Base-by-base conservation (phyloP, 2,888 invertebrate species). In the Auanema freiburgensis region DNA sequence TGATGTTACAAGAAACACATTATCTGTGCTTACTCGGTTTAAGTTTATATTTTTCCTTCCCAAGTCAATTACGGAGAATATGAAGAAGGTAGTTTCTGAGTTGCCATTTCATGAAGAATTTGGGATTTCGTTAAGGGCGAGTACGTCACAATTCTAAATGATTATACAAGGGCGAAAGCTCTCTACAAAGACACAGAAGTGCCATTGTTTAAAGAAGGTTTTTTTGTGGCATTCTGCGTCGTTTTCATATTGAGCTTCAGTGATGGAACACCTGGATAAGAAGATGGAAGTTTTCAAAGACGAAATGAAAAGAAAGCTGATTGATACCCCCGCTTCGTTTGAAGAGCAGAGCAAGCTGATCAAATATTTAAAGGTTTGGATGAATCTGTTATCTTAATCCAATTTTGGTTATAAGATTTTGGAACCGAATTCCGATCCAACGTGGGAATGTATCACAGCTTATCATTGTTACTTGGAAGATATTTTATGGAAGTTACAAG, bases 61-160 rank as follows among this genome's bases (percentile, higher is more conserved):
- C 0, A 91, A 92, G 43, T 91, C 91, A 53, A 95, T 98, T 55
- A 94, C 96, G 81, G 90, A 90, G 75, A 95, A 94, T 80, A 92
- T 97, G 67, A 89, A 91, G 77, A 91, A 91, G 83, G 87, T 64
- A 23, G 23, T 14, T 55, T 21, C n/a, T 59, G 12, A 18, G 54
- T 14, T 24, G 14, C 4, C 8, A 33, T 40, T 4, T 5, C 21
- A 52, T 8, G 21, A n/a, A 5, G 2, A 52, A 18, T 3, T 18
- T 21, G 4, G 10, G 10, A 16, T 10, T 5, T 46, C 10, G 18
- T 55, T n/a, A 64, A 86, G 81, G 93, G 93, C 57, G 96, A 98
- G 84, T 98, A 93, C 84, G 95, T 97, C 84, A 89, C 94, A 57
- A 93, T 98, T 23, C 93, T 98, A 65, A 98, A 95, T 84, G 98